Percentiles rank a stretch among this genome's conserved stretches.
phyloP scores from a whole-genome alignment of 2,888 invertebrate species.

The Notocelia uddmanniana region DNA sequence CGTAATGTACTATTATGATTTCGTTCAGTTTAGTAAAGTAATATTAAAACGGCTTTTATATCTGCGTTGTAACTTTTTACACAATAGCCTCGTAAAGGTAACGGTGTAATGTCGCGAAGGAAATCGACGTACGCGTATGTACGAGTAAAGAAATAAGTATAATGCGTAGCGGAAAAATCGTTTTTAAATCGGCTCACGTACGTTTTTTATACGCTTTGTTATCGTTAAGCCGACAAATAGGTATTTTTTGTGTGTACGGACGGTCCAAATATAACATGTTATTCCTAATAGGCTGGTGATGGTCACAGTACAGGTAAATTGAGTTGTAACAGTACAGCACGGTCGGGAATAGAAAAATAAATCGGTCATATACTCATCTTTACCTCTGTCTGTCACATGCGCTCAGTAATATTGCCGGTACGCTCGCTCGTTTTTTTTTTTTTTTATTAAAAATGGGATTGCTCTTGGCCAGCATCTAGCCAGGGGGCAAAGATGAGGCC shows the following conservation, averaged over 20 bases:
- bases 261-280: slow-evolving; percentile 35
- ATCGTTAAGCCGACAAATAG: slow-evolving; percentile 40
- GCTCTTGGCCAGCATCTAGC: too few species aligned
- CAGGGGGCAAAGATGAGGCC: too few species aligned
- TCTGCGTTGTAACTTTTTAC: background rate
- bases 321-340: background rate
- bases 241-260: slow-evolving; percentile 21
- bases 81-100: slow-evolving; percentile 31
- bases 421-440: too few species aligned
- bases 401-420: too few species aligned
- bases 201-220: slow-evolving; percentile 43
- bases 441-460: too few species aligned
- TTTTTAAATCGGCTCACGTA: slow-evolving; percentile 38
- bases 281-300: slow-evolving; percentile 25
- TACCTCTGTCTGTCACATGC: too few species aligned
- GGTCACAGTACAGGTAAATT: background rate
- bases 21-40: background rate
- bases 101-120: slow-evolving; percentile 17
- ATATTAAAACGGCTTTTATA: slow-evolving; percentile 9
- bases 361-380: too few species aligned
- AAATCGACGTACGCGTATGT: slow-evolving; percentile 11
- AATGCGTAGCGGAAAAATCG: background rate
- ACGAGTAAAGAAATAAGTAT: background rate
- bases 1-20: background rate
- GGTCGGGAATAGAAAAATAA: too few species aligned